phyloP scores from a whole-genome alignment of 2,797 vertebrate species.

The Cirrhinus molitorella region DNA sequence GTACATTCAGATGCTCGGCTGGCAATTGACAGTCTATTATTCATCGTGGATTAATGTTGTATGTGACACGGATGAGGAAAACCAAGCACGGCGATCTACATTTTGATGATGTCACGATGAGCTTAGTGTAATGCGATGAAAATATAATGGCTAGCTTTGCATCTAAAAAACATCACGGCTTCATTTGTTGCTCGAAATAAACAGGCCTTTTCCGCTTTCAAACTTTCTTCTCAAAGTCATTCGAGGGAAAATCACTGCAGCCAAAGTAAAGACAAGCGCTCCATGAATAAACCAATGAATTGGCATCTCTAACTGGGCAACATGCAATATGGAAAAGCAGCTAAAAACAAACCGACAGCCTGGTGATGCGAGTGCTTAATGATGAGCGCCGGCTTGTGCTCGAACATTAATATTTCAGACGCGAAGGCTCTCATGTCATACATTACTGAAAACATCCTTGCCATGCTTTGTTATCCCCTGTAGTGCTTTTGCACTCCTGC shows the following conservation, averaged over 20 bases:
- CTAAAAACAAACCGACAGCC: slow-evolving; percentile 16
- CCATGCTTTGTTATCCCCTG: not conserved
- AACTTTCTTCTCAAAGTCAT: slow-evolving; percentile 6
- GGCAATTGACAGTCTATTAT: not conserved
- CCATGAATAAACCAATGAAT: slow-evolving; percentile 25
- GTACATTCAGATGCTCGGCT: slow-evolving; percentile 13
- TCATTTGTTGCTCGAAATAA: not conserved
- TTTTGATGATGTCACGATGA: slow-evolving; percentile 19
- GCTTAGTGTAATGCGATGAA: not conserved
- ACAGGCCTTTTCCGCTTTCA: not conserved
- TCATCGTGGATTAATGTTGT: slow-evolving; percentile 17
- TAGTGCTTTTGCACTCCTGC: slow-evolving; percentile 4
- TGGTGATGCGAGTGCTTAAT: not conserved
- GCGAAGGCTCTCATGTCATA: slow-evolving; percentile 10
- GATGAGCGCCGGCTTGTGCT: slow-evolving; percentile 9
- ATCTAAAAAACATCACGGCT: not conserved
- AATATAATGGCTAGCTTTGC: not conserved
- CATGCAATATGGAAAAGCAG: slow-evolving; percentile 33
- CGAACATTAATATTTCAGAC: slow-evolving; percentile 39
- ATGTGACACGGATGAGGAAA: not conserved
- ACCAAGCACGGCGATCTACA: not conserved
- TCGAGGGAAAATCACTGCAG: not conserved
- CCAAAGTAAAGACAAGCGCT: not conserved
- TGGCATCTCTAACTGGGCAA: slow-evolving; percentile 16
- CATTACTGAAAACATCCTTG: slow-evolving; percentile 39